Conservation (phyloP, 2,113 vertebrate genomes). For the Martes martes region DNA sequence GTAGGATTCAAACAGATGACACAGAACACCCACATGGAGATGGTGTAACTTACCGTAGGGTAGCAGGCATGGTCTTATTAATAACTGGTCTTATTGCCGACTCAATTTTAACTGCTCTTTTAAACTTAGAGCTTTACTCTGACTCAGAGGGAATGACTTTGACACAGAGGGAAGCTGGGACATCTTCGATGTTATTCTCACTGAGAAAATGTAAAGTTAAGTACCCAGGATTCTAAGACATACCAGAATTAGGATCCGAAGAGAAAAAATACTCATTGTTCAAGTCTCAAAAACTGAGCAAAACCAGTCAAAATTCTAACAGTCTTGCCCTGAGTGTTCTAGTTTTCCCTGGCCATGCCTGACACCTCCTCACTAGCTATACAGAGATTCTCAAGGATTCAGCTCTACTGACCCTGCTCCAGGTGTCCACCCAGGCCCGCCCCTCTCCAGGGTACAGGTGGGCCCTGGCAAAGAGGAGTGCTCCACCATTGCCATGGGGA, state of each 20-base stretch:
- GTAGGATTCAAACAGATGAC: neutral
- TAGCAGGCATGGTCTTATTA: neutral
- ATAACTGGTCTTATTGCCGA: neutral
- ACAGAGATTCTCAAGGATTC: neutral
- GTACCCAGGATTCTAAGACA: neutral
- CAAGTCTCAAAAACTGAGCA: neutral
- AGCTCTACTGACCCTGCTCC: neutral
- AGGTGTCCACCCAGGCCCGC: neutral
- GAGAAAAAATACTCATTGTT: neutral
- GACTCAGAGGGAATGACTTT: neutral
- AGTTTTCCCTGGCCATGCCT: neutral
- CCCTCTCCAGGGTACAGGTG: neutral
- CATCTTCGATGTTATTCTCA: neutral
- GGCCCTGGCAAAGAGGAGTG: neutral
- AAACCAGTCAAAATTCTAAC: neutral
- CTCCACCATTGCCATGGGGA: neutral
- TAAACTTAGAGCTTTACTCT: neutral
- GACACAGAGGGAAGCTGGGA: neutral
- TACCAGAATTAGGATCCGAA: neutral
- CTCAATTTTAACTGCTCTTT: neutral
- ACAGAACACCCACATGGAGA: neutral
- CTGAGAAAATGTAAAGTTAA: neutral
- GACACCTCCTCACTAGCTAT: fast-evolving
- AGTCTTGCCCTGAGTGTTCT: neutral
- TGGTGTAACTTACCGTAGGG: fast-evolving